Evolutionary conservation across 2,797 vertebrate genomes (phyloP), one percentile per base, ranked within the genome.

Genomic region (Alca torda): DNA sequence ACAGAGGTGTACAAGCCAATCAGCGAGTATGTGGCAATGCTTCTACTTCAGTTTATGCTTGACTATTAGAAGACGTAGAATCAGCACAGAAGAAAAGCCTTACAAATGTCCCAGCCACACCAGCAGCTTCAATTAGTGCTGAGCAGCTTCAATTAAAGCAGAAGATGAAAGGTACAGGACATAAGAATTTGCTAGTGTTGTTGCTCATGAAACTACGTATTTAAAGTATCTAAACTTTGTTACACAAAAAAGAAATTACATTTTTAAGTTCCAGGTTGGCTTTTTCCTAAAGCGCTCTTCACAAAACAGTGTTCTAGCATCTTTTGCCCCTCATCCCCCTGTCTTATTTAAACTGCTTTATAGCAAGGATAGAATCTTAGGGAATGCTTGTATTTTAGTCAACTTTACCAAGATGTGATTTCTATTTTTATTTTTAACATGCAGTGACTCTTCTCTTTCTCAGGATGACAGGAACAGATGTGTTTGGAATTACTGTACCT

Each of bases 401-500:
- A 69, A 2, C 28, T 70, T 74, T 60, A 91, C 35, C 48, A 53
- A 41, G 5, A 31, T 41, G 11, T 3, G 5, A 5, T 21, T 21
- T 39, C n/a, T 14, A 13, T n/a, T 14, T 37, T 21, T 45, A 48
- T 37, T 74, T 60, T 61, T 74, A 46, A 90, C 21, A 50, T 37
- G 13, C 13, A 45, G 30, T 33, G 30, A 37, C 46, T 77, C 25
- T 50, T 89, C 57, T 82, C 11, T 73, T 93, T 61, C 50, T 16
- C 65, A 99, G 99, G 95, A 97, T 98, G 94, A 99, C 98, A 5
- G 98, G 99, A 35, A 98, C 99, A 96, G 98, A 99, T n/a, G 99
- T 99, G 24, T 99, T 98, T 78, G 99, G 99, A 85, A 99, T 99
- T 94, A 99, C 99, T 12, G 90, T 99, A n/a, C 99, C 99, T 4